Conservation (phyloP, 92 coral and sea anemone species). For the Micromussa lordhowensis region DNA sequence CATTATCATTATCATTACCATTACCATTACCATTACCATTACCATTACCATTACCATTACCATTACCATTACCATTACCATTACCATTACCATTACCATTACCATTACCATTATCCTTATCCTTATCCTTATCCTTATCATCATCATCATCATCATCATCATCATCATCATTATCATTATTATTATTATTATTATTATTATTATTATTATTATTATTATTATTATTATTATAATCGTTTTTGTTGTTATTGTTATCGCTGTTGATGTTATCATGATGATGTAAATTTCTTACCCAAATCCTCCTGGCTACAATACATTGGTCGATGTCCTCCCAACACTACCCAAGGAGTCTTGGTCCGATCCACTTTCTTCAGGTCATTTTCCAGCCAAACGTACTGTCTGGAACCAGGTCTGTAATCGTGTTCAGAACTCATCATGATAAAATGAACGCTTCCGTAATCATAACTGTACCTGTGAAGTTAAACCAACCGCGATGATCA, state of each 20-base stretch:
- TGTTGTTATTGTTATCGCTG: not conserved
- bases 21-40: too few relatives aligned
- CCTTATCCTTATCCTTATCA: too few relatives aligned
- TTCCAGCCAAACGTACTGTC: conserved; percentile 82
- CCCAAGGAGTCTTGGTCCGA: conserved; percentile 82
- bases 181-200: too few relatives aligned
- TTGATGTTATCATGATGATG: too few relatives aligned
- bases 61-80: too few relatives aligned
- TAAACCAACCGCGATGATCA: not conserved
- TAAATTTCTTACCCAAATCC: conserved; percentile 35
- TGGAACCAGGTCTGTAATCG: conserved; percentile 72
- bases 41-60: too few relatives aligned
- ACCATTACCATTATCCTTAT: not conserved
- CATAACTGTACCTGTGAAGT: conserved; percentile 80
- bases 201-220: not conserved
- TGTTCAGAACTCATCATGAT: conserved; percentile 91
- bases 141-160: not conserved
- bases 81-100: not conserved
- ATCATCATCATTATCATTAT: not conserved
- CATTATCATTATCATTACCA: too few relatives aligned
- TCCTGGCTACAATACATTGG: conserved; percentile 85
- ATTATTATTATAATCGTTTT: not conserved
- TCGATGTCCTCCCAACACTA: conserved; percentile 84
- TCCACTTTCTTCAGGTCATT: conserved; percentile 73
- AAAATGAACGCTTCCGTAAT: conserved; percentile 88